Evolutionary conservation across 1,140 invertebrate genomes (phyloP).

Genomic region (Aphelinus certus): DNA sequence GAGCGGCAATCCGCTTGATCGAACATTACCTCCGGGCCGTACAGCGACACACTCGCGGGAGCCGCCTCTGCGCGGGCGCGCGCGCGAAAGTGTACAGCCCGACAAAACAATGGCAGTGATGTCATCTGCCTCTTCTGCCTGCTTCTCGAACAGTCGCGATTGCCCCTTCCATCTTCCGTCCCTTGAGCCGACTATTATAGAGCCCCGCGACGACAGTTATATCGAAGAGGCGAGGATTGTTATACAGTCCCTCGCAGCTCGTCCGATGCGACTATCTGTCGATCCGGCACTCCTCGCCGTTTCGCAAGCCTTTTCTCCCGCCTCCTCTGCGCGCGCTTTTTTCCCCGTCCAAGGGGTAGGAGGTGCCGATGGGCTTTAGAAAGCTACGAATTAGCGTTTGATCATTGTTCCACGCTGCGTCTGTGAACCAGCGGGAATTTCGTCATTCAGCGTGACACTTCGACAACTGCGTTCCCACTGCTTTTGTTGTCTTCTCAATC

Average conservation of each 20-base stretch:
- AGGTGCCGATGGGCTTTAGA: slow-evolving; percentile 8
- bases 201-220: not conserved
- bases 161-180: too few relatives aligned
- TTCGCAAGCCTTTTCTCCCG: slow-evolving; percentile 23
- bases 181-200: not conserved
- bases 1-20: not conserved
- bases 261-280: not conserved
- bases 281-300: slow-evolving; percentile 9
- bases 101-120: slow-evolving; percentile 29
- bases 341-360: not conserved
- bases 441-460: too few relatives aligned
- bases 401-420: not conserved
- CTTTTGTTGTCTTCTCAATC: too few relatives aligned
- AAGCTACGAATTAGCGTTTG: slow-evolving; percentile 24
- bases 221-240: not conserved
- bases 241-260: too few relatives aligned
- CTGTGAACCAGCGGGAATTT: too few relatives aligned
- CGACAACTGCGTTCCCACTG: too few relatives aligned
- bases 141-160: too few relatives aligned
- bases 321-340: not conserved
- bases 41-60: not conserved
- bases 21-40: not conserved
- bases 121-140: not conserved
- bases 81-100: not conserved
- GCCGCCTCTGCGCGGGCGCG: not conserved